Conservation (phyloP, 2,113 vertebrate species). For the Pogona vitticeps region DNA sequence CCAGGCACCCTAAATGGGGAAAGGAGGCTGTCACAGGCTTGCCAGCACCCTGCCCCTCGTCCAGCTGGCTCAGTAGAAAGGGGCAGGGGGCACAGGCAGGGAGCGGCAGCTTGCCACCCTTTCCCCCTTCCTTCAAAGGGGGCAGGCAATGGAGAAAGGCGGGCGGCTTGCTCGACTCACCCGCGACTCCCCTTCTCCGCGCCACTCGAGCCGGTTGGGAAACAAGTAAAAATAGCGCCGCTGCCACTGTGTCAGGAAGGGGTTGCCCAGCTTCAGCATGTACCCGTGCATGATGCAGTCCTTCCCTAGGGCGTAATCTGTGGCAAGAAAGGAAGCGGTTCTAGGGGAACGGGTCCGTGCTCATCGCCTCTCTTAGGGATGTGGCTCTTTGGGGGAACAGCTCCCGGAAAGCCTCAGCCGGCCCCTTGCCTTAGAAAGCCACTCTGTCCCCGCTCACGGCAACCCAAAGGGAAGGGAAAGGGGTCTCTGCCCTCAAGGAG, state of each 20-base stretch:
- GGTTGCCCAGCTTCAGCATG: conserved; percentile 96
- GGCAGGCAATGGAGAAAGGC: background rate
- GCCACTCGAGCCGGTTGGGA: conserved; percentile 97
- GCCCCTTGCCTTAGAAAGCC: no score
- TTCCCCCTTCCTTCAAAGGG: background rate
- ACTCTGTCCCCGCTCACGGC: no score
- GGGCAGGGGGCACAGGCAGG: no score
- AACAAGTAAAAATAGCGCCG: conserved; percentile 98
- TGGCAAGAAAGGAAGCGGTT: no score
- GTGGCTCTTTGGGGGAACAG: no score
- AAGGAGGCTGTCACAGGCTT: conserved; percentile 56
- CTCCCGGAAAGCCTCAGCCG: no score
- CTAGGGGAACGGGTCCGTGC: no score
- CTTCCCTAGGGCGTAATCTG: conserved; percentile 95
- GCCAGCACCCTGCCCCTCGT: conserved; percentile 1
- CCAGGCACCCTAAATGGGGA: conserved; percentile 81
- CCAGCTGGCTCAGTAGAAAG: background rate
- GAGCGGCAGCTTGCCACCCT: no score
- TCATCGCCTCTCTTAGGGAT: no score
- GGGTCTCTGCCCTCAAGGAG: no score
- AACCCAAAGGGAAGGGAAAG: no score
- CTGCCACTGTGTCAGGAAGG: conserved; percentile 97
- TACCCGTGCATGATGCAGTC: conserved; percentile 97
- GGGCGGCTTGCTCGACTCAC: conserved; percentile 73
- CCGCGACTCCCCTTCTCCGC: conserved; percentile 94